Base-by-base conservation (phyloP, 1,140 invertebrate species). In the Ditylenchus dipsaci region DNA sequence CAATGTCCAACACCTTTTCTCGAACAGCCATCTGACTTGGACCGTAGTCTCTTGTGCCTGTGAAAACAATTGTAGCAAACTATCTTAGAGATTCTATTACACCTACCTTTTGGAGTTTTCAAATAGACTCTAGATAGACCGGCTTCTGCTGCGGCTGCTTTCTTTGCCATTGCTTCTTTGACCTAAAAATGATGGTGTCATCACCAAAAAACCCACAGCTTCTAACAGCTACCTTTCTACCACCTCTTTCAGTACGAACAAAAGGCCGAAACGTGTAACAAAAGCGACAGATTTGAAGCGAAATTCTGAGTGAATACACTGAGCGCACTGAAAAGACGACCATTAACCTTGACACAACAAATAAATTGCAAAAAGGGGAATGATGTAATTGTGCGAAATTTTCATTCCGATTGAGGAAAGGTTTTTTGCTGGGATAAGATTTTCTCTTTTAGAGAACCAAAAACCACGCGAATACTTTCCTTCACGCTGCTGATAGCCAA, bases 21-120 rank as follows among this genome's bases (percentile, higher is more conserved):
- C 95, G 87, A 63, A 97, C 86, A 0, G 91, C 89, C 93, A 97
- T 98, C 84, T 97, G 92, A 76, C 90, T 87, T 0, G 95, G 93
- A 67, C 88, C 89, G 86, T 92, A 97, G 84, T 99, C 96, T 69
- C 93, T 86, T 0, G 95, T 98, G 1, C 96, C 96, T 98, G 9
- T 29, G 11, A 38, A 38, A 3, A 38, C 3, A 38, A 80, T 74
- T 29, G 9, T 19, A 38, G 49, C 27, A 45, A 43, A 27, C 42
- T n/a, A 11, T 15, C n/a, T 65, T 63, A 65, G 11, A 38, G 33
- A 5, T 38, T 5, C 11, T 5, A 38, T 38, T 38, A 5, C 11
- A 38, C 3, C 33, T 21, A 53, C 49, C 49, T 53, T 53, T 53
- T 53, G 49, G n/a, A 53, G n/a, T 53, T 17, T 53, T 53, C 49